Evolutionary conservation across 2,888 invertebrate species (phyloP).

Genomic region (Sesia bembeciformis): DNA sequence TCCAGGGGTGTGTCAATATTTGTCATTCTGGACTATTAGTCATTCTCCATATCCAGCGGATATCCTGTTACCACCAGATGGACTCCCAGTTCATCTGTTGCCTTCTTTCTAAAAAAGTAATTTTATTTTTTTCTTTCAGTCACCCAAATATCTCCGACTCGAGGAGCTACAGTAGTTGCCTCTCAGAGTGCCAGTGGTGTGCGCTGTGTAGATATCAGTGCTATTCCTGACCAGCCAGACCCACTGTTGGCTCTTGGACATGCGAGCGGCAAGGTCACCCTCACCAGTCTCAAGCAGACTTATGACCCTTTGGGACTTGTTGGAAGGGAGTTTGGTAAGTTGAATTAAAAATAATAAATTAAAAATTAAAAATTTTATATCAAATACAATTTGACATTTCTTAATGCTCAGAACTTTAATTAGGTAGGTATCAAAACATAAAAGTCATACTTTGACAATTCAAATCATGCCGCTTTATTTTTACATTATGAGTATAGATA

Average conservation of each 20-base stretch:
- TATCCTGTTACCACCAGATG: too few relatives aligned
- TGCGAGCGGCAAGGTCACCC: constrained; percentile 89
- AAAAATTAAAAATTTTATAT: neutral
- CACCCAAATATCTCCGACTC: constrained; percentile 79
- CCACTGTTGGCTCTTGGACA: constrained; percentile 90
- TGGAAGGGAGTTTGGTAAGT: constrained; percentile 84
- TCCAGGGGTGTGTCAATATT: too few relatives aligned
- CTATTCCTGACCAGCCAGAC: constrained; percentile 83
- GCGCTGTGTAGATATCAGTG: constrained; percentile 88
- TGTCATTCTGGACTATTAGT: too few relatives aligned
- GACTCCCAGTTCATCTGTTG: too few relatives aligned
- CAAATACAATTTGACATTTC: neutral
- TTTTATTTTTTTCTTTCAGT: constrained; percentile 48
- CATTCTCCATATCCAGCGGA: too few relatives aligned
- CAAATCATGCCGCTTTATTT: neutral
- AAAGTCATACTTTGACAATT: too few relatives aligned
- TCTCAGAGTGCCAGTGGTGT: constrained; percentile 88
- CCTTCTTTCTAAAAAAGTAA: too few relatives aligned
- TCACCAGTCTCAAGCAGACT: constrained; percentile 84
- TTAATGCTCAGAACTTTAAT: neutral
- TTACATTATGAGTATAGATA: too few relatives aligned
- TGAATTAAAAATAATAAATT: neutral
- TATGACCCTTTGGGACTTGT: constrained; percentile 80
- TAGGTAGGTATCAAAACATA: too few relatives aligned
- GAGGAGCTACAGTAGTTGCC: constrained; percentile 80